Conservation (phyloP, 1,140 invertebrate species). For the Bombyx mandarina region DNA sequence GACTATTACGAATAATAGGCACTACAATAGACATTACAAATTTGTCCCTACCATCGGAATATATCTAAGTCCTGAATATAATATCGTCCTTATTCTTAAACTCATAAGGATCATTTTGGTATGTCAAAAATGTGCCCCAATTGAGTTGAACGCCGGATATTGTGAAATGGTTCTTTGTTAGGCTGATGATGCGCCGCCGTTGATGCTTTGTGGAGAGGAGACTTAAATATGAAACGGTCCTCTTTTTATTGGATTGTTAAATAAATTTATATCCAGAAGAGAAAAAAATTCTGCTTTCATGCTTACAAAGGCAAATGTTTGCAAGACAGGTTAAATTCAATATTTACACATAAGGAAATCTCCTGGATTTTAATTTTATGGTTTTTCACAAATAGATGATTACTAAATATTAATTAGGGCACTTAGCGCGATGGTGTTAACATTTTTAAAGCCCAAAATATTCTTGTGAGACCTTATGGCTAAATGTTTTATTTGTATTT, state of each 20-base stretch:
- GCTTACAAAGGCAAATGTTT: too few species aligned
- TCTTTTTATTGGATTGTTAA: not conserved
- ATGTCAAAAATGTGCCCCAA: slow-evolving; percentile 31
- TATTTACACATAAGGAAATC: too few species aligned
- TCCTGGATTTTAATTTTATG: too few species aligned
- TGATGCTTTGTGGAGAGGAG: not conserved
- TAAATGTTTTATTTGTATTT: too few species aligned
- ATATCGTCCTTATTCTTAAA: slow-evolving; percentile 37
- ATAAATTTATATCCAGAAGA: too few species aligned
- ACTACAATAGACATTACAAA: slow-evolving; percentile 64
- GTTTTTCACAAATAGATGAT: too few species aligned
- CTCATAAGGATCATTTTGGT: slow-evolving; percentile 31
- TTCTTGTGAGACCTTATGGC: too few species aligned
- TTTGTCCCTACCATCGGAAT: slow-evolving; percentile 34
- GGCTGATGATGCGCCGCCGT: slow-evolving; percentile 37
- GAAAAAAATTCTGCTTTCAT: too few species aligned
- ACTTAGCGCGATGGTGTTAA: too few species aligned
- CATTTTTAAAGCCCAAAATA: too few species aligned
- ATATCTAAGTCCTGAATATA: slow-evolving; percentile 18
- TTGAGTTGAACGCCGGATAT: slow-evolving; percentile 64
- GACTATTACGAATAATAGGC: slow-evolving; percentile 60
- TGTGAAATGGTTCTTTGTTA: slow-evolving; percentile 56
- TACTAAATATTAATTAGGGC: too few species aligned
- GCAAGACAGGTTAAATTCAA: too few species aligned
- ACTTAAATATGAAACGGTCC: not conserved